Conservation (phyloP, 92 coral and sea anemone genomes). For the Muricea muricata region DNA sequence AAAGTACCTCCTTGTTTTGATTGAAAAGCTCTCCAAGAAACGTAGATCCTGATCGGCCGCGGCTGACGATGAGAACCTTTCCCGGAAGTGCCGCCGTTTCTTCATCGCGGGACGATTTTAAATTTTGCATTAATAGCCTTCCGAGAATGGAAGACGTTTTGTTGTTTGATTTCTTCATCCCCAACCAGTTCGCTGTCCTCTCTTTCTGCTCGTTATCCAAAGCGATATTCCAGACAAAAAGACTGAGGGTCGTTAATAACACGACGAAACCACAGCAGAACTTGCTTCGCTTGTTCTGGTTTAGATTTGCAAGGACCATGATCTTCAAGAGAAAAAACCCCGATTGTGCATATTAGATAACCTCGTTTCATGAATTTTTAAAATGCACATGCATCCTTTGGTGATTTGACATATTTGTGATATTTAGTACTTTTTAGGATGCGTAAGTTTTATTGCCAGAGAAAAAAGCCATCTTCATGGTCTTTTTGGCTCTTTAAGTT, state of each 20-base stretch:
- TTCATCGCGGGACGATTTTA: not conserved
- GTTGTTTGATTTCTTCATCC: not conserved
- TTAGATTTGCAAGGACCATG: not conserved
- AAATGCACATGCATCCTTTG: no score
- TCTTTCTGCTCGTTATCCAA: not conserved
- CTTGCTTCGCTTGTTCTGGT: not conserved
- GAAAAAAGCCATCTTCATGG: no score
- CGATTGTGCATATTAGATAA: no score
- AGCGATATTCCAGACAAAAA: not conserved
- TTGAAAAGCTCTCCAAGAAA: constrained; percentile 35
- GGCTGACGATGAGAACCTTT: constrained; percentile 29
- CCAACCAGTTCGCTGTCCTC: not conserved
- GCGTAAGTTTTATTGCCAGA: no score
- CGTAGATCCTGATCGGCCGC: constrained; percentile 33
- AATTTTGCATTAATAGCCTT: not conserved
- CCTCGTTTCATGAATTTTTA: no score
- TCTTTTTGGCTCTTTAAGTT: no score
- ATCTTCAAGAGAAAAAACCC: not conserved
- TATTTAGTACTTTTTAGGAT: no score
- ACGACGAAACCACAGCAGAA: not conserved
- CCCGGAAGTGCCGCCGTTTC: not conserved
- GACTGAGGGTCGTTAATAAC: not conserved
- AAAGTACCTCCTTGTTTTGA: not conserved
- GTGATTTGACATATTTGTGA: no score
- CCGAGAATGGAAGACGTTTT: no score